phyloP scores from a whole-genome alignment of 2,888 invertebrate genomes.

The Andrena dorsata region DNA sequence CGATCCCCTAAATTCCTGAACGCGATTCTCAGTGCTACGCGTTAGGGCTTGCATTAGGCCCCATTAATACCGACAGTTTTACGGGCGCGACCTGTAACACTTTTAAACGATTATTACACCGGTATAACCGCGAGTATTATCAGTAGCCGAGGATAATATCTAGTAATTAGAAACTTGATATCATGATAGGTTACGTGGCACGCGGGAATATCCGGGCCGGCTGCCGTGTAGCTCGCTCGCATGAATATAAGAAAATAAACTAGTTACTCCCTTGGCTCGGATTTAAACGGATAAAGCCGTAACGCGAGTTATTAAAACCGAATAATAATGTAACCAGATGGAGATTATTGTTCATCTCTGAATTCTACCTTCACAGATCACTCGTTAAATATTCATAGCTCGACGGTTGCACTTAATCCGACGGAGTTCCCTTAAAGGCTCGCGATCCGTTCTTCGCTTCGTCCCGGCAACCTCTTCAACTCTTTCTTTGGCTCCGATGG shows the following conservation, averaged over 20 bases:
- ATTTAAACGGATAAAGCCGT: constrained; percentile 9
- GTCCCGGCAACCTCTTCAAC: constrained; percentile 7
- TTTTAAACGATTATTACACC: constrained; percentile 51
- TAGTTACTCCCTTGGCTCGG: background rate
- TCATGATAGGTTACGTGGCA: constrained; percentile 49
- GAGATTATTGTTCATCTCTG: constrained; percentile 11
- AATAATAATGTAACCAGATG: constrained; percentile 36
- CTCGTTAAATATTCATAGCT: constrained; percentile 51
- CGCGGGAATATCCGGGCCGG: constrained; percentile 24
- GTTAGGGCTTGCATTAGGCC: background rate
- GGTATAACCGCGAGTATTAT: constrained; percentile 34
- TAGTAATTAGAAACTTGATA: constrained; percentile 61
- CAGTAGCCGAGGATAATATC: constrained; percentile 12
- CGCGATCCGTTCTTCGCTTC: background rate
- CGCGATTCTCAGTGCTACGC: background rate
- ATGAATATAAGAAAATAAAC: constrained; percentile 41
- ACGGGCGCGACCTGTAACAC: constrained; percentile 1
- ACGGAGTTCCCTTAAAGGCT: constrained; percentile 19
- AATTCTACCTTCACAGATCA: background rate
- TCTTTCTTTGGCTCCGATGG: background rate
- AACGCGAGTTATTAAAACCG: constrained; percentile 47
- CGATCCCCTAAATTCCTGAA: no score
- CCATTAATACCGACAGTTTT: constrained; percentile 36
- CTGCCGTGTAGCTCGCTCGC: background rate
- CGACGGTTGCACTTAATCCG: constrained; percentile 43